Evolutionary conservation across 2,113 vertebrate genomes (phyloP).

Genomic region (Maccullochella peelii): DNA sequence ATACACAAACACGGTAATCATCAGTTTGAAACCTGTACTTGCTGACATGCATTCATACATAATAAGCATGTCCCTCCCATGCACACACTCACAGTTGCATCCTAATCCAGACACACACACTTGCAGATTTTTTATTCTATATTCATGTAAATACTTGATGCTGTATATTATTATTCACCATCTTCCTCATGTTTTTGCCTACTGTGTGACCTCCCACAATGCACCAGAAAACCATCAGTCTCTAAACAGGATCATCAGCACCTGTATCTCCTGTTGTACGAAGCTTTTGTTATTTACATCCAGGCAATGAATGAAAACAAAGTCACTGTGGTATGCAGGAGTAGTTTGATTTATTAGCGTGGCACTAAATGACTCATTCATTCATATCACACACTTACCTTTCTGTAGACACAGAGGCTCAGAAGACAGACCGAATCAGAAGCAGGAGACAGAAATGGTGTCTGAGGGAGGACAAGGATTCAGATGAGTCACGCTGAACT

Average conservation of each 20-base stretch:
- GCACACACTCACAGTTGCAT: neutral
- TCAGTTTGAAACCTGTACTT: neutral
- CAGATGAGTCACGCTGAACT: slow-evolving; percentile 18
- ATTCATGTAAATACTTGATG: neutral
- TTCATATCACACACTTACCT: neutral
- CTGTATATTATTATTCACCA: neutral
- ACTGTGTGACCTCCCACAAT: slow-evolving; percentile 23
- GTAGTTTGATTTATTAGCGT: slow-evolving; percentile 1
- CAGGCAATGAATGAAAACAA: slow-evolving; percentile 2
- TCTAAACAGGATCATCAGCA: slow-evolving; percentile 53
- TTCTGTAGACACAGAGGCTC: neutral
- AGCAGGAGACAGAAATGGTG: slow-evolving; percentile 3
- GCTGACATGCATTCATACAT: neutral
- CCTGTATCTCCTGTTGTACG: neutral
- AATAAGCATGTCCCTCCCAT: neutral
- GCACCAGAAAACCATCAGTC: slow-evolving; percentile 22
- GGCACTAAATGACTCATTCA: neutral
- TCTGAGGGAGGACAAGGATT: slow-evolving; percentile 18
- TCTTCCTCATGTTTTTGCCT: neutral
- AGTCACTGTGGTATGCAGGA: neutral
- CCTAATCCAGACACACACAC: neutral
- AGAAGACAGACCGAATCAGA: neutral
- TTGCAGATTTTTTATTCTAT: neutral
- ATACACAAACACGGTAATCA: neutral
- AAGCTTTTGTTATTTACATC: slow-evolving; percentile 13